phyloP scores from a whole-genome alignment of 1,140 invertebrate genomes.

The Tetragnatha versicolor region DNA sequence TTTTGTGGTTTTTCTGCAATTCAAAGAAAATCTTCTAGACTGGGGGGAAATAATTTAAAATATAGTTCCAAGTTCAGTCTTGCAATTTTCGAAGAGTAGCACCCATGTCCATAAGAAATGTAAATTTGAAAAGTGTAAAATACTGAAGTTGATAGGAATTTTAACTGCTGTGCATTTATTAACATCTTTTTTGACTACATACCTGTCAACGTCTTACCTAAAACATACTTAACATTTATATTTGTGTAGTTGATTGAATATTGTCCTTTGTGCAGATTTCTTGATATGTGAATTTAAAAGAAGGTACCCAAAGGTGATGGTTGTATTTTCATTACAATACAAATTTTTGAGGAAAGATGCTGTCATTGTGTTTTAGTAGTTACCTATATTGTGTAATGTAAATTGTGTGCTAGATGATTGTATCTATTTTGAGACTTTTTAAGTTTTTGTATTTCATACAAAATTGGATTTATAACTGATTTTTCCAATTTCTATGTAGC shows the following conservation, averaged over 20 bases:
- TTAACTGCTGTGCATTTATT: not conserved
- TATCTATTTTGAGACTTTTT: slow-evolving; percentile 4
- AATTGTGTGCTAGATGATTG: slow-evolving; percentile 34
- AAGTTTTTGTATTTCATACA: slow-evolving; percentile 10
- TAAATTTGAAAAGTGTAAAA: not conserved
- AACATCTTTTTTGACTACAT: not conserved
- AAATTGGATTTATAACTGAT: slow-evolving; percentile 17
- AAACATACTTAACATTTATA: slow-evolving; percentile 27
- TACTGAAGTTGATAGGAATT: not conserved
- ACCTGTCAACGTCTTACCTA: not conserved
- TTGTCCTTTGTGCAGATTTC: slow-evolving; percentile 50
- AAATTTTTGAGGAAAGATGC: slow-evolving; percentile 2
- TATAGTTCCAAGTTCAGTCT: no score
- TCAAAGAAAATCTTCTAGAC: not conserved
- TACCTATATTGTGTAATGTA: slow-evolving; percentile 25
- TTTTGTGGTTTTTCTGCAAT: not conserved
- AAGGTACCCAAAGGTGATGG: slow-evolving; percentile 30
- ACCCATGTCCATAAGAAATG: not conserved
- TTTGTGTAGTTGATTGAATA: slow-evolving; percentile 37
- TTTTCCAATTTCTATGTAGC: slow-evolving; percentile 27
- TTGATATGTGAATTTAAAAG: slow-evolving; percentile 37
- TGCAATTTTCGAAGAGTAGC: not conserved
- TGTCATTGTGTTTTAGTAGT: slow-evolving; percentile 38
- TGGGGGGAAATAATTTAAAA: no score
- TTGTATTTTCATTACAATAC: not conserved